These are phyloP conservation scores for Mormoops blainvillei DNA, from an alignment of 2,113 vertebrate genomes.

Conservation along the genomic window DNA sequence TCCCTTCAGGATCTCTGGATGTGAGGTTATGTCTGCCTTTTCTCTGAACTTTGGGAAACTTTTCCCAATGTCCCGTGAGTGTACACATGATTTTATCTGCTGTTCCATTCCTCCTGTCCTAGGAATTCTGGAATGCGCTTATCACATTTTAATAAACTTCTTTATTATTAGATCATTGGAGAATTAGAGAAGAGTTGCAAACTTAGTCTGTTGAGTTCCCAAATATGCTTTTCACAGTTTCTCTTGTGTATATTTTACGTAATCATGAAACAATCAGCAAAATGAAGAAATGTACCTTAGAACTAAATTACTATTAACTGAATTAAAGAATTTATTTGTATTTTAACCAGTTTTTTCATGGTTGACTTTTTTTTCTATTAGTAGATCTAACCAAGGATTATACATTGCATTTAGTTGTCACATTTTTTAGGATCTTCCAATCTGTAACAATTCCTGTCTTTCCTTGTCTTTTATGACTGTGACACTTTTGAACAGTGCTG, in stretches of 20 bases:
- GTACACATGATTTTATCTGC: not conserved
- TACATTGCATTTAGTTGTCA: not conserved
- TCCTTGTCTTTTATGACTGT: not conserved
- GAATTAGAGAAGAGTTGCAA: not conserved
- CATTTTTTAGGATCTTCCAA: not conserved
- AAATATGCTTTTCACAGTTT: not conserved
- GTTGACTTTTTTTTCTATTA: not conserved
- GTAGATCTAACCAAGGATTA: not conserved
- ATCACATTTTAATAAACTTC: not conserved
- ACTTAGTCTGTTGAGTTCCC: not conserved
- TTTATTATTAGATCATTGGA: conserved; percentile 14
- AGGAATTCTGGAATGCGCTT: conserved; percentile 24
- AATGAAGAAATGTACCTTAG: not conserved
- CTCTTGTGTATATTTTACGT: not conserved
- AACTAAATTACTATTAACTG: not conserved
- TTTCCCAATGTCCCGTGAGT: not conserved
- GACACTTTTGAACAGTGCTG: not conserved
- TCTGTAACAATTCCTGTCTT: not conserved
- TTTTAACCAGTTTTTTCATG: not conserved
- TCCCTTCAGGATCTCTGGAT: not conserved
- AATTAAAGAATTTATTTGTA: not conserved
- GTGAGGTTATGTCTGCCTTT: conserved; percentile 57
- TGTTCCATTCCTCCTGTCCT: not conserved
- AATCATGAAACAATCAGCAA: not conserved
- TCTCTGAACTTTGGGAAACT: conserved; percentile 14